Evolutionary conservation across 2,113 vertebrate genomes (phyloP).

Genomic region (Phaethornis superciliosus): DNA sequence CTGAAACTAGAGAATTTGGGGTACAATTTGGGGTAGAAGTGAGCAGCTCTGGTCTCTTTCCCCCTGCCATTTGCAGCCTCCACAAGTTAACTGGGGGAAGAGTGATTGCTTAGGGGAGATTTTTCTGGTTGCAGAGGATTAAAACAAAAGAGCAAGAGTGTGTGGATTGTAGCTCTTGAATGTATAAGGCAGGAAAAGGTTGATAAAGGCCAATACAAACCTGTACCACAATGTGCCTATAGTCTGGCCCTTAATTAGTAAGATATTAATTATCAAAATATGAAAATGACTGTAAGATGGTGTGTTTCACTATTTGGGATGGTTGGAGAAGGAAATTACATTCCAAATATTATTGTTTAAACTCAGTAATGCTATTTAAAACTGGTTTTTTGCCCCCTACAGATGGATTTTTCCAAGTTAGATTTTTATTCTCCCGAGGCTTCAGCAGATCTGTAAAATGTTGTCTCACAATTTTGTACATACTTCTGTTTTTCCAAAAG

Average conservation of each 20-base stretch:
- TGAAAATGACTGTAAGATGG: not conserved
- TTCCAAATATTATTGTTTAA: not conserved
- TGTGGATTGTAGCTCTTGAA: not conserved
- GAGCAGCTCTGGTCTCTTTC: not conserved
- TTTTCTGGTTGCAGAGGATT: not conserved
- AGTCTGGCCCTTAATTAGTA: not conserved
- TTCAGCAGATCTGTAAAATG: not conserved
- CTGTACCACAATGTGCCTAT: not conserved
- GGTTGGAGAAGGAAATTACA: not conserved
- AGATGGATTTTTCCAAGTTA: not conserved
- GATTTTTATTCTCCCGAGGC: not conserved
- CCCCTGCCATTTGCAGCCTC: not conserved
- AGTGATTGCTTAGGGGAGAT: not conserved
- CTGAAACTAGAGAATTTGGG: not conserved
- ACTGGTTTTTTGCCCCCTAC: not conserved
- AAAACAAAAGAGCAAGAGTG: not conserved
- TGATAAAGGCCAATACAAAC: not conserved
- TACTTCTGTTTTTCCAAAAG: not conserved
- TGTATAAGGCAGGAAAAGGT: not conserved
- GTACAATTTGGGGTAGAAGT: not conserved
- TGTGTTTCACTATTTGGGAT: not conserved
- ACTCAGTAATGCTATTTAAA: not conserved
- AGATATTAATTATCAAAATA: not conserved
- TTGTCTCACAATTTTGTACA: not conserved
- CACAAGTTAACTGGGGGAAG: not conserved